Conservation (phyloP, 2,797 vertebrate species). For the Simalia tracyae region DNA sequence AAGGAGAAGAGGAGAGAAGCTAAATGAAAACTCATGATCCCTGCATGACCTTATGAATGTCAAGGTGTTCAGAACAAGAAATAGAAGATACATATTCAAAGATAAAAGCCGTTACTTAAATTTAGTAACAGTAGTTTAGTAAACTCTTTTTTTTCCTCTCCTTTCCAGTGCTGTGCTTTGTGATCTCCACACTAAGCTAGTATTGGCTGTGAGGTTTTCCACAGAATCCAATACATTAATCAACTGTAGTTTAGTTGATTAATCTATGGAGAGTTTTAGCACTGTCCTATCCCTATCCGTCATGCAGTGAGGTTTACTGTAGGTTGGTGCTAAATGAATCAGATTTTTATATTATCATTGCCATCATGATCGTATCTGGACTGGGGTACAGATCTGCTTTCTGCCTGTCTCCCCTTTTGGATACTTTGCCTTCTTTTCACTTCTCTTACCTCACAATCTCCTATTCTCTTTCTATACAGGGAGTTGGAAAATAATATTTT, state of each 20-base stretch:
- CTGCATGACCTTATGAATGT: not conserved
- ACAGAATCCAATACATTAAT: not conserved
- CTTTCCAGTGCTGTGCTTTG: not conserved
- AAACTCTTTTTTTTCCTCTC: not conserved
- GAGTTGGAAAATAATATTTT: conserved; percentile 91
- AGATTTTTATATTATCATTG: not conserved
- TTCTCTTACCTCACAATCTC: conserved; percentile 47
- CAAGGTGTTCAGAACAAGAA: conserved; percentile 5
- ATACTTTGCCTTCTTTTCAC: conserved; percentile 33
- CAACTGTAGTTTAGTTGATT: not conserved
- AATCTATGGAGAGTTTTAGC: not conserved
- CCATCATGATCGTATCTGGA: not conserved
- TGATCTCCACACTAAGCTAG: not conserved
- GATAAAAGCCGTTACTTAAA: not conserved
- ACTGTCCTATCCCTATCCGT: not conserved
- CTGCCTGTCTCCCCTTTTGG: not conserved
- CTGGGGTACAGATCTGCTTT: not conserved
- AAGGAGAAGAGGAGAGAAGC: not conserved
- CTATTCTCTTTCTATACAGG: conserved; percentile 66
- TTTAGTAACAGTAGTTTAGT: not conserved
- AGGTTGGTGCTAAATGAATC: not conserved
- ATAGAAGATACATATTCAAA: not conserved
- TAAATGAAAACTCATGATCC: not conserved
- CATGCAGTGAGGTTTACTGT: not conserved
- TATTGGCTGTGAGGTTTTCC: not conserved